Conservation (phyloP, 1,140 invertebrate genomes). For the Diprion similis region DNA sequence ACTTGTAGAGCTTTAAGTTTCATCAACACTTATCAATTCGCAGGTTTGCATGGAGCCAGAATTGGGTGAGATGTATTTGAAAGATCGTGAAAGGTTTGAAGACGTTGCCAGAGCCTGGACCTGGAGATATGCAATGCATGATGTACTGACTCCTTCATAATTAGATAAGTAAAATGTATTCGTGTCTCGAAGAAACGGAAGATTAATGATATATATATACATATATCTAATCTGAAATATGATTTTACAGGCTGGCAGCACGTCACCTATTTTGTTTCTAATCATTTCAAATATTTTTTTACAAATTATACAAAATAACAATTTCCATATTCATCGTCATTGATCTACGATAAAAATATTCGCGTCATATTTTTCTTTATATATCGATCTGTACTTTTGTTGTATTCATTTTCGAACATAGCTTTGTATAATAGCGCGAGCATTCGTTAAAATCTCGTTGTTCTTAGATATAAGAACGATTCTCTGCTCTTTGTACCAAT, state of each 20-base stretch:
- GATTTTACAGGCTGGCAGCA: neutral
- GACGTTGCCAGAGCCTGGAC: constrained; percentile 87
- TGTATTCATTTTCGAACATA: no score
- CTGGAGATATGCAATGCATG: constrained; percentile 92
- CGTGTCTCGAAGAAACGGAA: neutral
- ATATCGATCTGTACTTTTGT: no score
- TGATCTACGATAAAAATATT: no score
- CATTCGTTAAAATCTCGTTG: no score
- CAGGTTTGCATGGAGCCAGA: constrained; percentile 92
- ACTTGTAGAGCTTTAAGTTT: constrained; percentile 2
- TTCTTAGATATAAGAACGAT: no score
- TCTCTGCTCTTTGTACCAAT: no score
- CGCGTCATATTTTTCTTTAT: no score
- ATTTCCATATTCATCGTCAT: no score
- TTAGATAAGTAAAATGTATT: constrained; percentile 12
- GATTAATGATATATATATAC: neutral
- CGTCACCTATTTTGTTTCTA: neutral
- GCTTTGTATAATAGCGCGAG: no score
- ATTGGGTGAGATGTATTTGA: constrained; percentile 81
- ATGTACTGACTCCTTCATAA: constrained; percentile 68
- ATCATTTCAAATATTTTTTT: neutral
- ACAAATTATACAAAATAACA: neutral
- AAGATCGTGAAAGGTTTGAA: constrained; percentile 80
- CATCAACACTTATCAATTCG: constrained; percentile 24
- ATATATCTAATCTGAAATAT: neutral